phyloP scores from a whole-genome alignment of 2,888 invertebrate species.

The Drosophila borborema region DNA sequence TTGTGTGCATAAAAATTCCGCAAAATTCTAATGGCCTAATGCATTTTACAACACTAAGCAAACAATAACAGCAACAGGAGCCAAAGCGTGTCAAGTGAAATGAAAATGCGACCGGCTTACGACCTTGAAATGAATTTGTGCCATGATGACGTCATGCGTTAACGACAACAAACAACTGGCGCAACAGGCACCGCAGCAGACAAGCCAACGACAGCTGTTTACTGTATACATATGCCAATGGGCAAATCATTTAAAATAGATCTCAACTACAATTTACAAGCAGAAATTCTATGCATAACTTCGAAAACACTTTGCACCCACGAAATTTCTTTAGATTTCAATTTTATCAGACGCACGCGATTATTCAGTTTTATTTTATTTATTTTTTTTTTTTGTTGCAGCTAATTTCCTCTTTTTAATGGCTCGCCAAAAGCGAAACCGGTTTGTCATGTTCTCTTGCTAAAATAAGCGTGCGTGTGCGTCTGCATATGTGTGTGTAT shows the following conservation, averaged over 20 bases:
- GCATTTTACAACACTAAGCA: constrained; percentile 48
- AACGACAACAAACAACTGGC: constrained; percentile 42
- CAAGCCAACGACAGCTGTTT: constrained; percentile 61
- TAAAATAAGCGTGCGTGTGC: constrained; percentile 19
- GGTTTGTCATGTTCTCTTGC: constrained; percentile 69
- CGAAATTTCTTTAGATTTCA: constrained; percentile 30
- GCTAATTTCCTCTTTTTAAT: constrained; percentile 62
- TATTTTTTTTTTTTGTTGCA: constrained; percentile 31
- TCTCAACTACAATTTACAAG: constrained; percentile 28
- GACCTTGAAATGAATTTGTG: constrained; percentile 77
- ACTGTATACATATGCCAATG: constrained; percentile 37
- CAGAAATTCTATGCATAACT: constrained; percentile 35
- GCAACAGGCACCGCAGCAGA: constrained; percentile 42
- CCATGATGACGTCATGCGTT: constrained; percentile 66
- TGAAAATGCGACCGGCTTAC: constrained; percentile 69
- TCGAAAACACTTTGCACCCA: constrained; percentile 44
- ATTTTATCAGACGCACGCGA: constrained; percentile 15
- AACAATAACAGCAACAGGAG: constrained; percentile 16
- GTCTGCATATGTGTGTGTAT: background rate
- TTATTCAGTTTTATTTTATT: constrained; percentile 1
- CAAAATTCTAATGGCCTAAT: constrained; percentile 48
- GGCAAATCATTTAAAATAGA: constrained; percentile 38
- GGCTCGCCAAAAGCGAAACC: constrained; percentile 63
- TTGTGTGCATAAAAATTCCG: constrained; percentile 5
- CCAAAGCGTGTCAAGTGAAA: constrained; percentile 75